phyloP scores from a whole-genome alignment of 1,140 invertebrate genomes.

The Aporrectodea caliginosa region DNA sequence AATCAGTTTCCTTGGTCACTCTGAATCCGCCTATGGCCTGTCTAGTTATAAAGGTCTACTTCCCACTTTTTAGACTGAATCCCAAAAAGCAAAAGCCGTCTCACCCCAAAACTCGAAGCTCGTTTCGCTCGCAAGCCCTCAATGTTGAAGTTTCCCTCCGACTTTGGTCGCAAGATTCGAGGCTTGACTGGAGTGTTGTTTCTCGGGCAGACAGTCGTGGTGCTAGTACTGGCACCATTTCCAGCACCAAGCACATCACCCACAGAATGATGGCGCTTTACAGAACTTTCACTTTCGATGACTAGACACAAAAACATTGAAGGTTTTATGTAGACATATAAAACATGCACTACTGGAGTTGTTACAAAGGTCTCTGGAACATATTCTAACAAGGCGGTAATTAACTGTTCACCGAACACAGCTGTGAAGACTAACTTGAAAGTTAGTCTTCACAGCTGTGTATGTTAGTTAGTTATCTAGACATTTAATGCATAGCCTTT shows the following conservation, averaged over 20 bases:
- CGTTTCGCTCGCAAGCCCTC: conserved; percentile 46
- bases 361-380: neutral
- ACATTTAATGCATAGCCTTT: no score
- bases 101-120: conserved; percentile 53
- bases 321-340: neutral
- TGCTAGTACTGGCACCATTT: neutral
- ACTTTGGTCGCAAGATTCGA: conserved; percentile 42
- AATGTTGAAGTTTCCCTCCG: conserved; percentile 48
- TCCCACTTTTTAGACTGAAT: no score
- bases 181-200: conserved; percentile 32
- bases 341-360: neutral
- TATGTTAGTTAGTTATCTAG: no score
- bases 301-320: neutral
- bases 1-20: no score
- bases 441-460: neutral
- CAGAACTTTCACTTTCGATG: conserved; percentile 33
- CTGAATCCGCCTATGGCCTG: no score
- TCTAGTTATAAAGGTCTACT: no score
- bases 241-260: conserved; percentile 5
- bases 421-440: neutral
- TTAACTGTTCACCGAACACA: neutral
- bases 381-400: neutral
- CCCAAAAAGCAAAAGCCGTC: no score
- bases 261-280: conserved; percentile 53
- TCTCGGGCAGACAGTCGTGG: neutral